Evolutionary conservation across 2,888 invertebrate species (phyloP).

Genomic region (Boloria selene): DNA sequence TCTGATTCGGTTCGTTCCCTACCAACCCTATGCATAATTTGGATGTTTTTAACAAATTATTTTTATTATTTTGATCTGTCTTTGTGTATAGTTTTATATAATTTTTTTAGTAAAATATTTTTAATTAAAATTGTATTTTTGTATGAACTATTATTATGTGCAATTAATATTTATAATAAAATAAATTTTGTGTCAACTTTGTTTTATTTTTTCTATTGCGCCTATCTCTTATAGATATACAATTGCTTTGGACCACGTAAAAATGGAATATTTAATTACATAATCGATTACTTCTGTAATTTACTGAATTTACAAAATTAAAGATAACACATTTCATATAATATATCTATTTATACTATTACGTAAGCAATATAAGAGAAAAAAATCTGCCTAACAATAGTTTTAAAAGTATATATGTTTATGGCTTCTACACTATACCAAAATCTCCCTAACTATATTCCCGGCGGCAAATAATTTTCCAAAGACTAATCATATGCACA

Average conservation of each 20-base stretch:
- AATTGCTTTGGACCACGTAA: neutral
- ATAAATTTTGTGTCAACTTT: constrained; percentile 64
- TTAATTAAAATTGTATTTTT: constrained; percentile 81
- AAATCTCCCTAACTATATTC: no score
- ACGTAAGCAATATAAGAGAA: no score
- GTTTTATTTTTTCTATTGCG: constrained; percentile 35
- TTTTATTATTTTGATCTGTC: constrained; percentile 46
- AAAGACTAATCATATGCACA: no score
- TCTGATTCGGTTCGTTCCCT: constrained; percentile 56
- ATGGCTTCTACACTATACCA: no score
- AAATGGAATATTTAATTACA: no score
- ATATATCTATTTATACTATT: neutral
- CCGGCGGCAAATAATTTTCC: no score
- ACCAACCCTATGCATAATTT: constrained; percentile 43
- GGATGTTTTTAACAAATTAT: constrained; percentile 43
- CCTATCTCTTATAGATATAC: neutral
- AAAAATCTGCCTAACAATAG: no score
- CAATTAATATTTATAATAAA: constrained; percentile 81
- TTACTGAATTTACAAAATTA: no score
- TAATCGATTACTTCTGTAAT: no score
- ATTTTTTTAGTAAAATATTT: constrained; percentile 74
- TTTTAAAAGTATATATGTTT: no score
- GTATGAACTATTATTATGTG: constrained; percentile 80
- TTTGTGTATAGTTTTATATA: constrained; percentile 63
- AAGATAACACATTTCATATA: neutral